A percentile compares a stretch with the other conserved stretches of the same genome.
phyloP scores from a whole-genome alignment of 2,797 vertebrate genomes.

The Ammospiza maritima region DNA sequence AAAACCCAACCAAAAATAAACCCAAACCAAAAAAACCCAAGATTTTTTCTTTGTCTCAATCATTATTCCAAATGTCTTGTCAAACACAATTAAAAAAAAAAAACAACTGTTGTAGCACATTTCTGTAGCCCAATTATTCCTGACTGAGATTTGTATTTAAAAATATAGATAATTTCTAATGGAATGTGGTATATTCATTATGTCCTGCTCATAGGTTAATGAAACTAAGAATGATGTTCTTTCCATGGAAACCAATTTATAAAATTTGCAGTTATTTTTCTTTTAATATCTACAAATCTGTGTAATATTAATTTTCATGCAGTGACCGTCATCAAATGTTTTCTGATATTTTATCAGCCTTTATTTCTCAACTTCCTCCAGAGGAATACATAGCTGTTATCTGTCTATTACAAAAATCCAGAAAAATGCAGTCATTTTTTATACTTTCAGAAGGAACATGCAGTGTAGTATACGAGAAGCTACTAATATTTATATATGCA shows the following conservation, averaged over 20 bases:
- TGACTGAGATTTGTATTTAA: background rate
- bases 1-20: background rate
- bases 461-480: background rate
- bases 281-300: background rate
- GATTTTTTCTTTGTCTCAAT: background rate
- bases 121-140: background rate
- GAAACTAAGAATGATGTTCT: background rate
- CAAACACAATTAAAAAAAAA: background rate
- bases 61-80: background rate
- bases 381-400: background rate
- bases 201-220: background rate
- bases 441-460: rapidly evolving
- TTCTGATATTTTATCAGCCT: background rate
- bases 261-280: background rate
- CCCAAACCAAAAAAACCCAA: background rate
- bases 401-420: background rate
- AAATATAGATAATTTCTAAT: background rate
- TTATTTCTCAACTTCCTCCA: background rate
- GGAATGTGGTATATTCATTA: background rate
- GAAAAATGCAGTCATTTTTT: background rate
- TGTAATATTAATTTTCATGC: background rate
- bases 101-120: rapidly evolving
- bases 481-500: background rate
- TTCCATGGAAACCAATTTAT: background rate
- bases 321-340: background rate